Conservation (phyloP, 1,140 invertebrate species). For the Asobara japonica region DNA sequence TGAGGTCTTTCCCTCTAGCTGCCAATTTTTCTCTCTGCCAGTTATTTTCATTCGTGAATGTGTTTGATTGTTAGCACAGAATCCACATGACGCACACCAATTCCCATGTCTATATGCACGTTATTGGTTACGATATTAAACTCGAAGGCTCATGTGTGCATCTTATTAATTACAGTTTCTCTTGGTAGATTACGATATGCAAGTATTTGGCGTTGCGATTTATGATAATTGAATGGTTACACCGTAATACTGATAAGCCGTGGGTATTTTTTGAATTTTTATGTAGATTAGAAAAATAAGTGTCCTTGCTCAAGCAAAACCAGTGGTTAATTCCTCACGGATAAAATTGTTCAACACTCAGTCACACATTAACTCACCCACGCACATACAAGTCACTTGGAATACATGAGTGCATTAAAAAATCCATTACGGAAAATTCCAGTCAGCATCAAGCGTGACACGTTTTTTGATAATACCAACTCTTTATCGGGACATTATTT, state of each 20-base stretch:
- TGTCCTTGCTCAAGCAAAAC: not conserved
- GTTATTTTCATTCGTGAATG: constrained; percentile 19
- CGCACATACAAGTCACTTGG: not conserved
- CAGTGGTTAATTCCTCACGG: not conserved
- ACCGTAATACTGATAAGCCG: not conserved
- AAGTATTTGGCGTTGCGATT: not conserved
- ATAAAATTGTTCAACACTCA: not conserved
- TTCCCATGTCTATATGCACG: not conserved
- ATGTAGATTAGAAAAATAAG: not conserved
- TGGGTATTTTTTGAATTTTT: too few relatives aligned
- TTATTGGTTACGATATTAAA: not conserved
- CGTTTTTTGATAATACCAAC: not conserved
- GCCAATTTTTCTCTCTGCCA: not conserved
- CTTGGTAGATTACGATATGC: not conserved
- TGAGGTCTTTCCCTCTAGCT: not conserved
- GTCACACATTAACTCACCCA: not conserved
- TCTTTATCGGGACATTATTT: constrained; percentile 8
- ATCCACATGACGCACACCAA: not conserved
- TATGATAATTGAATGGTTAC: constrained; percentile 7
- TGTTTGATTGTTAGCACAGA: constrained; percentile 9
- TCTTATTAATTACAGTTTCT: constrained; percentile 7
- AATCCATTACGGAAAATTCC: constrained; percentile 3
- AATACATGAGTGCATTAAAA: constrained; percentile 4
- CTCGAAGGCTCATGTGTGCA: not conserved
- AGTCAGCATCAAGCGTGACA: constrained; percentile 5